Conservation (phyloP, 2,888 invertebrate species). For the Conomelus anceps region DNA sequence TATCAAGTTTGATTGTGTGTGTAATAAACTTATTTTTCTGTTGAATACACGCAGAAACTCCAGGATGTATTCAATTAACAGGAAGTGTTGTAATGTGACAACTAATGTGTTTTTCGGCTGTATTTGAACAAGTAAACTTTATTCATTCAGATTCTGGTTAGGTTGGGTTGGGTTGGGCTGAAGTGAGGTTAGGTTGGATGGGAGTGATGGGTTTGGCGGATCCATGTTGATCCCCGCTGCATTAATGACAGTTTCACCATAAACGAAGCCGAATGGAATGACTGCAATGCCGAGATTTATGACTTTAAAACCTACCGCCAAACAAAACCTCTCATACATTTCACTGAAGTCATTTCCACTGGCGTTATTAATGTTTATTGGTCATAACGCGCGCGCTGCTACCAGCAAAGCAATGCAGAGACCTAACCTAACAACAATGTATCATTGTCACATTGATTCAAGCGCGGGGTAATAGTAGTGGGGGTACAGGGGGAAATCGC, state of each 20-base stretch:
- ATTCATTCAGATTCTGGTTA: not conserved
- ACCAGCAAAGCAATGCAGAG: not conserved
- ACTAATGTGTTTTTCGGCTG: not conserved
- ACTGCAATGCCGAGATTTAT: not conserved
- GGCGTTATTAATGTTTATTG: not conserved
- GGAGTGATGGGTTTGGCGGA: not conserved
- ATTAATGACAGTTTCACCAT: not conserved
- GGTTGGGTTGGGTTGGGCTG: not conserved
- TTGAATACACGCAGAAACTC: too few species aligned
- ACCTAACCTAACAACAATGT: not conserved
- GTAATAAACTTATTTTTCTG: too few species aligned
- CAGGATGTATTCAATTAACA: too few species aligned
- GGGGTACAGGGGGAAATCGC: not conserved
- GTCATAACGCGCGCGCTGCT: not conserved
- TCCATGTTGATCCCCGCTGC: not conserved
- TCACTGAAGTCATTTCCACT: not conserved
- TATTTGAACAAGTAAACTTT: not conserved
- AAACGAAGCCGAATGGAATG: not conserved
- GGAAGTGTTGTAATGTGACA: too few species aligned
- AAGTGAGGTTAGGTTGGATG: not conserved
- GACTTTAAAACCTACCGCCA: not conserved
- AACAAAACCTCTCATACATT: constrained; percentile 1
- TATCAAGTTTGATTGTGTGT: too few species aligned
- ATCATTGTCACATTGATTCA: not conserved
- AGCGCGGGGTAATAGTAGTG: not conserved